phyloP scores from a whole-genome alignment of 2,113 vertebrate species.

The Ctenomys sociabilis region DNA sequence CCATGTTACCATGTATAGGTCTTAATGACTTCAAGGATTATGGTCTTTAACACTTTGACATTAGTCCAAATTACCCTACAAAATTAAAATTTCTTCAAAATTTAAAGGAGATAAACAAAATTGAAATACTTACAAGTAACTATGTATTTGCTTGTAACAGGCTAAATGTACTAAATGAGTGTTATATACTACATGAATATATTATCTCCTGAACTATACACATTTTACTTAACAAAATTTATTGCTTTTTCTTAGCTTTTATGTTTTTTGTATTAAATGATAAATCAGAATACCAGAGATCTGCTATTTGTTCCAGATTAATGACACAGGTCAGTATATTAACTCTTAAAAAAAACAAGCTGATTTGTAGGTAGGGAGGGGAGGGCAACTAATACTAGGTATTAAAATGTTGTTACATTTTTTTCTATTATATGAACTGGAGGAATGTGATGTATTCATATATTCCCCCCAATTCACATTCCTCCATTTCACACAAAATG shows the following conservation, averaged over 20 bases:
- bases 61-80: conserved; percentile 53
- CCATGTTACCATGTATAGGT: not conserved
- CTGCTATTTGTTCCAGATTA: conserved; percentile 41
- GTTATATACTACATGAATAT: not conserved
- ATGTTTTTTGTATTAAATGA: conserved; percentile 54
- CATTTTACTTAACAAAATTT: conserved; percentile 50
- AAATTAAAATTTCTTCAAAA: conserved; percentile 56
- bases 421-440: conserved; percentile 40
- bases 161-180: conserved; percentile 43
- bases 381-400: conserved; percentile 16
- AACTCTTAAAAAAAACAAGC: conserved; percentile 49
- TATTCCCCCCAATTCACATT: not conserved
- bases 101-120: conserved; percentile 57
- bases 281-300: conserved; percentile 36
- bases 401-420: conserved; percentile 57
- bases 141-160: conserved; percentile 6
- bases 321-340: conserved; percentile 14
- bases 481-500: not conserved
- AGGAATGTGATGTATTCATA: conserved; percentile 21
- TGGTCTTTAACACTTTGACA: conserved; percentile 43
- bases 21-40: conserved; percentile 30
- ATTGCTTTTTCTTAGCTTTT: conserved; percentile 40
- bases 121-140: conserved; percentile 46
- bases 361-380: not conserved
- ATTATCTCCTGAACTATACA: conserved; percentile 44